Evolutionary conservation across 2,888 invertebrate species (phyloP), one percentile per base, ranked within the genome.

Genomic region (Amiota mariae): DNA sequence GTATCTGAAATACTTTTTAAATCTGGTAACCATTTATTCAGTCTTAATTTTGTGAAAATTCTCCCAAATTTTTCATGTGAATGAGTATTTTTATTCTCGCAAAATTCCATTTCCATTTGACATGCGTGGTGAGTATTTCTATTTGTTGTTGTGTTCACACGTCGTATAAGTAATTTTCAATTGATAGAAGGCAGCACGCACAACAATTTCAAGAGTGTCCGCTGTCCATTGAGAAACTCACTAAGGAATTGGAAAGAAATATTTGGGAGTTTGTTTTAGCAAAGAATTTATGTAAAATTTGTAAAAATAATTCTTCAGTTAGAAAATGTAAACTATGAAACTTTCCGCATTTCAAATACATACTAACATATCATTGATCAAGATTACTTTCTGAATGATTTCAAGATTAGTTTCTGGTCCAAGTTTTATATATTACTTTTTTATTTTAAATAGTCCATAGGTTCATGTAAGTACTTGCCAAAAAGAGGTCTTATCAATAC

Each of bases 131-230:
- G 46, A 8, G 12, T 3, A 48, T 0, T 2, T 15, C 59, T 18
- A 1, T 0, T 24, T 24, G 24, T 24, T 24, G 24, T 24, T 24
- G 24, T 24, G 79, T 81, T 76, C 36, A 83, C 83, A 81, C 78
- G 83, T 85, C 85, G 83, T 83, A 84, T 82, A 78, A 78, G 84
- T 74, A 77, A 75, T 76, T 66, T 68, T 68, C 72, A 48, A n/a
- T 46, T 72, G 63, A 75, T 11, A 9, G 15, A 59, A 20, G 20
- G 80, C 81, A 36, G 80, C 85, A 80, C 85, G 80, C 85, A 80
- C 85, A 85, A 83, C 76, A 85, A 80, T 78, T 83, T 83, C 77
- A 81, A 77, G 79, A 76, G 81, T 83, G 84, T 83, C 84, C 67
- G 6, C 15, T 24, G 59, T 18, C 18, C 15, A 18, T 18, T 10